These are phyloP conservation scores for Trileptium ribeirensis DNA, from an alignment of 2,888 invertebrate genomes.

Conservation along the genomic window DNA sequence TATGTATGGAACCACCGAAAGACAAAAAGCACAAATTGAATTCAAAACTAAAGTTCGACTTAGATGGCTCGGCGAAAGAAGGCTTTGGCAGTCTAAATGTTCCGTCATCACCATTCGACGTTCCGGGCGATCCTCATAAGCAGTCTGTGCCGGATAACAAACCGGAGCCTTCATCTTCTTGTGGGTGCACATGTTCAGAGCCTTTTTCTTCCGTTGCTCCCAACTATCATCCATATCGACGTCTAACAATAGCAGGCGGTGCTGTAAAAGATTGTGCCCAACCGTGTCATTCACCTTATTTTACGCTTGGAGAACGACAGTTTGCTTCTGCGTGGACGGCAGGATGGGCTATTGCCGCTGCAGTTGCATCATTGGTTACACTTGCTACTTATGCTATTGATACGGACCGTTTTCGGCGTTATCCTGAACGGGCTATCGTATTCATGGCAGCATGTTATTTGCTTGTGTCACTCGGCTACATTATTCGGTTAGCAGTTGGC, in stretches of 20 bases:
- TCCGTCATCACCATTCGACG: constrained; percentile 26
- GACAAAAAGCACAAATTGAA: neutral
- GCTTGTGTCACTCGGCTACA: constrained; percentile 76
- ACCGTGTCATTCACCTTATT: constrained; percentile 36
- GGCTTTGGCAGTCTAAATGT: neutral
- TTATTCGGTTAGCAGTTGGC: constrained; percentile 60
- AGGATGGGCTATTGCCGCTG: constrained; percentile 90
- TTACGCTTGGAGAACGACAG: constrained; percentile 70
- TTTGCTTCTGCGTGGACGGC: constrained; percentile 93
- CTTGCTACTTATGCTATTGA: constrained; percentile 94
- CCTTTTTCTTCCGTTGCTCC: neutral
- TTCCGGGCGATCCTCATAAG: constrained; percentile 18
- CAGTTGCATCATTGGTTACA: constrained; percentile 87
- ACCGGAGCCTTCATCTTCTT: neutral
- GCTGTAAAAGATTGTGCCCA: constrained; percentile 44
- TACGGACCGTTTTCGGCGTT: constrained; percentile 65
- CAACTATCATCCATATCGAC: constrained; percentile 1
- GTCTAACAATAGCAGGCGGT: constrained; percentile 37
- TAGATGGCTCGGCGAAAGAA: neutral
- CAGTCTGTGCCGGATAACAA: constrained; percentile 10
- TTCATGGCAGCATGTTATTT: constrained; percentile 95
- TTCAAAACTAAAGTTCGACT: neutral
- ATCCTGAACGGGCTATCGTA: constrained; percentile 95
- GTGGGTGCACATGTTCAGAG: neutral
- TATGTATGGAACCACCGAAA: constrained; percentile 29